Percentiles rank a stretch among this genome's conserved stretches.
phyloP scores from a whole-genome alignment of 2,113 vertebrate genomes.

The Phrynocephalus versicolor region DNA sequence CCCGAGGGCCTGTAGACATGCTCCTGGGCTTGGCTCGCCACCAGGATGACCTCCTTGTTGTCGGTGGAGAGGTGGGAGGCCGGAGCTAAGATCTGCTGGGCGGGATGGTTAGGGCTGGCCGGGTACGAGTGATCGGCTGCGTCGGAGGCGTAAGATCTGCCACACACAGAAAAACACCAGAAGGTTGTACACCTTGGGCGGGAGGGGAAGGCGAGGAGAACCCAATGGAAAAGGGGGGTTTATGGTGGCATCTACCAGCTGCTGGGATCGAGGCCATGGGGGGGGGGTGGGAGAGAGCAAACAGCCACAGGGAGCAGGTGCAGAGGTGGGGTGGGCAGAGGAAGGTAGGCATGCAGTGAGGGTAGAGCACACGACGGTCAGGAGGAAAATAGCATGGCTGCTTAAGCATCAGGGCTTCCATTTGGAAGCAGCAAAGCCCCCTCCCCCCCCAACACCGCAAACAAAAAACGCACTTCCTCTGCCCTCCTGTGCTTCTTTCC shows the following conservation, averaged over 20 bases:
- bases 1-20: slow-evolving; percentile 74
- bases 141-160: slow-evolving; percentile 85
- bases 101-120: slow-evolving; percentile 85
- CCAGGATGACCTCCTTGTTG: slow-evolving; percentile 76
- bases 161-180: slow-evolving; percentile 16
- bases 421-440: not conserved
- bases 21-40: slow-evolving; percentile 79
- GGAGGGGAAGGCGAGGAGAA: rapidly evolving
- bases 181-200: not conserved
- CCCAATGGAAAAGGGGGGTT: not conserved
- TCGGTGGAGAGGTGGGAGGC: slow-evolving; percentile 74
- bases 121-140: slow-evolving; percentile 81
- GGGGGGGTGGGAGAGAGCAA: too few relatives aligned
- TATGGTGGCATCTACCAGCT: not conserved
- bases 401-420: not conserved
- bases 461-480: not conserved
- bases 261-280: not conserved
- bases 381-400: not conserved
- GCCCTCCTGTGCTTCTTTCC: too few relatives aligned
- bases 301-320: not conserved
- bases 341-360: not conserved
- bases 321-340: not conserved
- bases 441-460: too few relatives aligned
- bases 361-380: not conserved
- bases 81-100: slow-evolving; percentile 74